Evolutionary conservation across 92 coral and sea anemone genomes (phyloP), one percentile per base, ranked within the genome.

Genomic region (Anthopleura xanthogrammica): DNA sequence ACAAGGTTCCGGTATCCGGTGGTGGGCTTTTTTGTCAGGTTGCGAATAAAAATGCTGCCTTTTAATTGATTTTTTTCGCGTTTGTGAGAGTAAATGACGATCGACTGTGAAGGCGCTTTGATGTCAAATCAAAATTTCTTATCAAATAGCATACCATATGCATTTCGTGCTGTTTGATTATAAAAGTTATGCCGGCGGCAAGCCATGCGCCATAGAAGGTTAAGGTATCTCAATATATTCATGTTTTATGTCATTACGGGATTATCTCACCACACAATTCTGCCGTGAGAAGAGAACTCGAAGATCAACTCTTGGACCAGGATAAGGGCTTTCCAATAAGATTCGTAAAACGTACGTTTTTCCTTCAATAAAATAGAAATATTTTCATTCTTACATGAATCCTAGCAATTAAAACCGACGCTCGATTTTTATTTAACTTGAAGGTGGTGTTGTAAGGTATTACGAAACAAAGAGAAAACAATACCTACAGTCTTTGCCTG

Each of bases 291-390:
- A 75, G 74, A 52, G 75, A 50, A 50, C 71, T 86, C 43, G 80
- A 80, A 62, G 80, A 72, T 50, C 83, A 86, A 72, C n/a, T 86
- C 39, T 29, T 64, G n/a, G 58, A 78, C 52, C 79, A 80, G 78
- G 88, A 86, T 39, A 80, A 86, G 74, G 75, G 84, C 52, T 86
- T 72, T 70, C 89, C 84, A n/a, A 16, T 48, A 78, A 86, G 72
- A 70, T 68, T 73, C 65, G 84, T 86, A 16, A 86, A 86, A 78
- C 85, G 89, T 86, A 80, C 79, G 89, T n/a, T 39, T 29, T 29
- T 29, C 39, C 20, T 65, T 65, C 17, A 16, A 24, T 65, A 65
- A 65, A 65, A 65, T 65, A 7, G 16, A 70, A 70, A 70, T 70
- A 50, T 50, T 50, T 50, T 24, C 12, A 16, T 70, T 70, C 19